These are phyloP conservation scores for Hephaestus fuliginosus DNA, from an alignment of 2,797 vertebrate genomes.

Conservation along the genomic window DNA sequence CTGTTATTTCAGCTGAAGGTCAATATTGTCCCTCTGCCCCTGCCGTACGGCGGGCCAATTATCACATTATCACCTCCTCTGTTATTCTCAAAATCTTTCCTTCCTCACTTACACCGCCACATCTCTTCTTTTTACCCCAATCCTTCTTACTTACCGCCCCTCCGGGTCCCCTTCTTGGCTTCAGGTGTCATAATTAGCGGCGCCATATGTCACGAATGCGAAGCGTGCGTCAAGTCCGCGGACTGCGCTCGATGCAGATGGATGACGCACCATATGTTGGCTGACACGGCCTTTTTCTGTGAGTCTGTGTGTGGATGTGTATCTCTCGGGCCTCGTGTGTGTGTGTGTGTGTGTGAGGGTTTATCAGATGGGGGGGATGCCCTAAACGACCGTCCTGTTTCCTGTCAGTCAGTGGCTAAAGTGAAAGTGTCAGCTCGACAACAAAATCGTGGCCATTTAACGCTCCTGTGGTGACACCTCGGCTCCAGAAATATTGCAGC, in stretches of 20 bases:
- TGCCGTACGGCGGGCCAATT: not conserved
- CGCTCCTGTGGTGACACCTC: not conserved
- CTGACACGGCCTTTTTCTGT: conserved; percentile 6
- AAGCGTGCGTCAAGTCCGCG: not conserved
- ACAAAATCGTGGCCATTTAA: conserved; percentile 36
- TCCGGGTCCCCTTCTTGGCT: not conserved
- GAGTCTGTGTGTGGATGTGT: not conserved
- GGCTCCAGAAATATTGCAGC: conserved; percentile 20
- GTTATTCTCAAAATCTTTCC: conserved; percentile 4
- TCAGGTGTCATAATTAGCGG: conserved; percentile 33
- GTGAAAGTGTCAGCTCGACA: conserved; percentile 41
- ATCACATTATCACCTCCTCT: not conserved
- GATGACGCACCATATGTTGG: conserved; percentile 23
- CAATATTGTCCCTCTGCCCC: not conserved
- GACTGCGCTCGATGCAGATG: conserved; percentile 6
- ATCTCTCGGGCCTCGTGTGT: not conserved
- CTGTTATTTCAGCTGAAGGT: too few relatives aligned
- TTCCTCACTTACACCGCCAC: not conserved
- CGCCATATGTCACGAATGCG: conserved; percentile 23
- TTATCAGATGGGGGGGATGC: not conserved
- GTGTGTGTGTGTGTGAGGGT: not conserved
- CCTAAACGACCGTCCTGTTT: conserved; percentile 15
- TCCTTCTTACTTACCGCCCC: not conserved
- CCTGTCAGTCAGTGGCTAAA: conserved; percentile 30
- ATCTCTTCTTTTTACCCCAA: not conserved